Percentiles rank a stretch among this genome's conserved stretches.
Evolutionary conservation across 2,888 invertebrate genomes (phyloP).

Genomic region (Papilio demoleus): DNA sequence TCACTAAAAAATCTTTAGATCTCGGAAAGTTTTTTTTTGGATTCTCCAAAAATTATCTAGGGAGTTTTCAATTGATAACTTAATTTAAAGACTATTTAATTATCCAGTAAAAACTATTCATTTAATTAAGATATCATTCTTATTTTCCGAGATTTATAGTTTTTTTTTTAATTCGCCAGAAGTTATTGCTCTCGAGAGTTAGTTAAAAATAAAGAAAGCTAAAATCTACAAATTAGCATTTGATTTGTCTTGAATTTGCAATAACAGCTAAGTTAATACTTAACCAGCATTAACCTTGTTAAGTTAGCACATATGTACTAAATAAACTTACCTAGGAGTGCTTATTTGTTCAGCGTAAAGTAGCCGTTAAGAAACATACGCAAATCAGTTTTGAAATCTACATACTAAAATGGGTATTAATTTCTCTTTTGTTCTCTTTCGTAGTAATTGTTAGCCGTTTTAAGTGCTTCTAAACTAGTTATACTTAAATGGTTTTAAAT

Average conservation of each 20-base stretch:
- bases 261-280: constrained; percentile 7
- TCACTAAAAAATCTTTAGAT: no score
- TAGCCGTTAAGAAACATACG: constrained; percentile 23
- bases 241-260: neutral
- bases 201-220: no score
- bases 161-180: no score
- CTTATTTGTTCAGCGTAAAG: constrained; percentile 28
- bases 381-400: constrained; percentile 3
- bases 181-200: no score
- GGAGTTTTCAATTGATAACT: no score
- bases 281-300: constrained; percentile 21
- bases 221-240: no score
- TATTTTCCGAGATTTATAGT: no score
- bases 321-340: constrained; percentile 24
- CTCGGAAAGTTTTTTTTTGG: no score
- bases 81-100: no score
- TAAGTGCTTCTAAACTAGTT: neutral
- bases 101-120: no score
- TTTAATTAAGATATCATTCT: no score
- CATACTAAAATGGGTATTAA: neutral
- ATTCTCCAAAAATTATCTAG: no score
- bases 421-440: constrained; percentile 2
- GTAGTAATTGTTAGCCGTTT: neutral
- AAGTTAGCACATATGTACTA: constrained; percentile 31
- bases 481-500: constrained; percentile 2